Conservation (phyloP, 1,140 invertebrate species). For the Charaxes varanes region DNA sequence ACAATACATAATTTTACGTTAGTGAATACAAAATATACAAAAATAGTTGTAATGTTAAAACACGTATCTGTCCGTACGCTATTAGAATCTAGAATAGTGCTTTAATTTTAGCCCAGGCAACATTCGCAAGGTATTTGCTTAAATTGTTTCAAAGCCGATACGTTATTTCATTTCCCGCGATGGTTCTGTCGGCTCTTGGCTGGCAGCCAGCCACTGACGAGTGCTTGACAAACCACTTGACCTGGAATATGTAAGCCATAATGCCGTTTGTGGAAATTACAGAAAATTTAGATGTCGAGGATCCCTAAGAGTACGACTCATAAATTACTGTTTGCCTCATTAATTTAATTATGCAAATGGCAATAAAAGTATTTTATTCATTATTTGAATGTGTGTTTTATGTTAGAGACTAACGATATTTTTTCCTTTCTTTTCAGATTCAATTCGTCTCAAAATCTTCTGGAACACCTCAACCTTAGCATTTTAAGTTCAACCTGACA, state of each 20-base stretch:
- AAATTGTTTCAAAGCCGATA: conserved; percentile 39
- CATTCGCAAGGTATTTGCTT: conserved; percentile 20
- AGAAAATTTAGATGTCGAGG: conserved; percentile 16
- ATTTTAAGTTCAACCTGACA: conserved; percentile 63
- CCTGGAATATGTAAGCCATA: conserved; percentile 46
- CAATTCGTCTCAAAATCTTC: conserved; percentile 39
- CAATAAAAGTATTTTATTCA: too few species aligned
- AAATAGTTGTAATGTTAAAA: not conserved
- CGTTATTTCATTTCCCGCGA: conserved; percentile 27
- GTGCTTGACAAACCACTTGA: conserved; percentile 58
- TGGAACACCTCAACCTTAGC: conserved; percentile 48
- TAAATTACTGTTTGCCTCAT: too few species aligned
- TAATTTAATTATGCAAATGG: too few species aligned
- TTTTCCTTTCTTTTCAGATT: conserved; percentile 44
- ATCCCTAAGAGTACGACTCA: too few species aligned
- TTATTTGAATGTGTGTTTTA: too few species aligned
- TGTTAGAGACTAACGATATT: not conserved
- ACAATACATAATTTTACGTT: too few species aligned
- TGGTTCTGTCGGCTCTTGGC: conserved; percentile 47
- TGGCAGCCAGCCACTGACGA: conserved; percentile 42
- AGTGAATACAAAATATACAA: too few species aligned
- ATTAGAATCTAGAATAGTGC: too few species aligned
- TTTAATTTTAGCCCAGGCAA: not conserved
- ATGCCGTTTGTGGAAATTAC: conserved; percentile 31
- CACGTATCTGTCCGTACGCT: conserved; percentile 3